A percentile compares a stretch with the other conserved stretches of the same genome.
Evolutionary conservation across 2,113 vertebrate genomes (phyloP).

Genomic region (Neogobius melanostomus): DNA sequence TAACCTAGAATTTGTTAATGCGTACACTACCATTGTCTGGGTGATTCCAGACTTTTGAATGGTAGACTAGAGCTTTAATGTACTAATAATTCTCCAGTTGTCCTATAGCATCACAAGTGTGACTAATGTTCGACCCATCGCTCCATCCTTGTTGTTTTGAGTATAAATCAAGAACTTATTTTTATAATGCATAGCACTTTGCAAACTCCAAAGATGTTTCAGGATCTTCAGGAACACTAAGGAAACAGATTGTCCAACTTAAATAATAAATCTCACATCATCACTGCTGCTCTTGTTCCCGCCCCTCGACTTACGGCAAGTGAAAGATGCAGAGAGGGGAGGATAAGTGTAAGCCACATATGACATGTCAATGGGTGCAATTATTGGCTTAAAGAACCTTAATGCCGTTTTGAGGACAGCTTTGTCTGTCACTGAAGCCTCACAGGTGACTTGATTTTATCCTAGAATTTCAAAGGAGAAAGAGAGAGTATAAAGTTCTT

Average conservation of each 20-base stretch:
- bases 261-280: slow-evolving; percentile 1
- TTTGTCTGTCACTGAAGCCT: slow-evolving; percentile 40
- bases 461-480: not conserved
- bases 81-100: too few relatives aligned
- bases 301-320: slow-evolving; percentile 28
- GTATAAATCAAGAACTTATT: too few relatives aligned
- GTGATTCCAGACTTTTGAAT: too few relatives aligned
- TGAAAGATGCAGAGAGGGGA: slow-evolving; percentile 51
- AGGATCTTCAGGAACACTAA: not conserved
- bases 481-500: not conserved
- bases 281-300: slow-evolving; percentile 13
- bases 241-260: not conserved
- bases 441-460: slow-evolving; percentile 26
- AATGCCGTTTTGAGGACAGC: slow-evolving; percentile 70
- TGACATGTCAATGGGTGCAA: slow-evolving; percentile 69
- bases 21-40: too few relatives aligned
- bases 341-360: slow-evolving; percentile 48
- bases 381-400: slow-evolving; percentile 72
- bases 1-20: too few relatives aligned
- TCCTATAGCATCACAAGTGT: too few relatives aligned
- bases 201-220: too few relatives aligned
- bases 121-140: too few relatives aligned
- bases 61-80: too few relatives aligned
- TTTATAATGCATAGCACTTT: too few relatives aligned
- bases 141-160: too few relatives aligned